Base-by-base conservation (phyloP, 2,888 invertebrate species). In the Asteroscopus sphinx region DNA sequence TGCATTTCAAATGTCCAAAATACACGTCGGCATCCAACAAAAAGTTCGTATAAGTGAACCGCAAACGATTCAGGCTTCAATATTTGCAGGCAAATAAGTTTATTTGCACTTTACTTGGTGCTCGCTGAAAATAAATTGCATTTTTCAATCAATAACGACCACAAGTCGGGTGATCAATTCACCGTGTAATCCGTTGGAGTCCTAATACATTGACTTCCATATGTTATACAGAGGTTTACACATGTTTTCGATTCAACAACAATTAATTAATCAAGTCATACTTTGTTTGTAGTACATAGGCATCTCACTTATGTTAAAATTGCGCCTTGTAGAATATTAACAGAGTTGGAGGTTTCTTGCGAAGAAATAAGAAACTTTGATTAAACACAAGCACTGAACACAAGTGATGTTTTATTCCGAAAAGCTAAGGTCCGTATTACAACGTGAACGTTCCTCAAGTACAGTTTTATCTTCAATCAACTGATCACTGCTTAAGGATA, bases 21-120 rank as follows among this genome's bases (percentile, higher is more conserved):
- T 28, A 12, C 44, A 63, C 36, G 35, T 39, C 11, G 8, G 25
- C 37, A 47, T 25, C 36, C 33, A 13, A 47, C 30, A 49, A 57
- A 68, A 56, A 53, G 33, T 53, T 39, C 36, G 11, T 36, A 53
- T 46, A 60, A 56, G 33, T 52, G 55, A 28, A 57, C 68, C 49
- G 47, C 59, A 55, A 52, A 53, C 36, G 39, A 52, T 51, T 52
- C 49, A 32, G 35, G 21, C 36, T 36, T 48, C 21, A 11, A 55
- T 69, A 68, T 69, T 60, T 44, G 61, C 45, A 55, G 42, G 49
- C 39, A 66, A 71, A 71, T 55, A 57, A 37, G 62, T 71, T 62
- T 66, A 67, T 67, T 71, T 69, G 61, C 49, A 44, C 37, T 47
- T 47, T 35, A 41, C 40, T 60, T 58, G 53, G 44, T 41, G 37